Percentiles rank a stretch among this genome's conserved stretches.
Evolutionary conservation across 1,140 invertebrate genomes (phyloP).

Genomic region (Drosophila yakuba): DNA sequence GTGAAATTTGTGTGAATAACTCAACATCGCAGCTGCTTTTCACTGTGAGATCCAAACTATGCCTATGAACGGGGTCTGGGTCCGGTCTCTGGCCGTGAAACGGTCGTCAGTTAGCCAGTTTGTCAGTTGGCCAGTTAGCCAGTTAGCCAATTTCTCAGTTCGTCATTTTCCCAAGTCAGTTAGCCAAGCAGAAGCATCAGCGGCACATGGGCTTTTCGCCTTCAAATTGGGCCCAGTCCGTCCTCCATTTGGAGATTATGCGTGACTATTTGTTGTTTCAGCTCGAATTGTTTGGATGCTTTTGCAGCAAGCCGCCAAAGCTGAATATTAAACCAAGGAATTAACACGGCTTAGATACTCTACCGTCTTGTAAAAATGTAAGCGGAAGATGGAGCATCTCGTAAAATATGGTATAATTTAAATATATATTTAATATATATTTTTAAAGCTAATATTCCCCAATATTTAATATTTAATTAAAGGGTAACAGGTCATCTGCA

Average conservation of each 20-base stretch:
- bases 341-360: background rate
- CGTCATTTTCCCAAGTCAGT: slow-evolving; percentile 6
- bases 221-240: slow-evolving; percentile 39
- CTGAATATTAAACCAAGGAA: slow-evolving; percentile 2
- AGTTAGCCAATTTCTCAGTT: slow-evolving; percentile 10
- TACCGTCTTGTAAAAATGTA: background rate
- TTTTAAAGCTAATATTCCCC: too few relatives aligned
- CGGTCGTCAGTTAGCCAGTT: slow-evolving; percentile 34
- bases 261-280: slow-evolving; percentile 75
- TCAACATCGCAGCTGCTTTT: slow-evolving; percentile 58
- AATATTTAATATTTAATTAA: too few relatives aligned
- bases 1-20: slow-evolving; percentile 81
- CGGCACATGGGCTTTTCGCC: slow-evolving; percentile 55
- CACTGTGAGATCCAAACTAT: slow-evolving; percentile 66
- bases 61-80: slow-evolving; percentile 55
- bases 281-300: slow-evolving; percentile 46
- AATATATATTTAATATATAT: too few relatives aligned
- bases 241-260: slow-evolving; percentile 59
- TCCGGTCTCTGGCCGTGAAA: slow-evolving; percentile 67
- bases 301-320: slow-evolving; percentile 5
- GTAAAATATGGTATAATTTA: background rate
- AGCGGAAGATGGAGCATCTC: background rate
- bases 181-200: slow-evolving; percentile 17
- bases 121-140: slow-evolving; percentile 3
- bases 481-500: too few relatives aligned